These are phyloP conservation scores for Sipha maydis DNA, from an alignment of 2,888 invertebrate genomes.

Conservation along the genomic window DNA sequence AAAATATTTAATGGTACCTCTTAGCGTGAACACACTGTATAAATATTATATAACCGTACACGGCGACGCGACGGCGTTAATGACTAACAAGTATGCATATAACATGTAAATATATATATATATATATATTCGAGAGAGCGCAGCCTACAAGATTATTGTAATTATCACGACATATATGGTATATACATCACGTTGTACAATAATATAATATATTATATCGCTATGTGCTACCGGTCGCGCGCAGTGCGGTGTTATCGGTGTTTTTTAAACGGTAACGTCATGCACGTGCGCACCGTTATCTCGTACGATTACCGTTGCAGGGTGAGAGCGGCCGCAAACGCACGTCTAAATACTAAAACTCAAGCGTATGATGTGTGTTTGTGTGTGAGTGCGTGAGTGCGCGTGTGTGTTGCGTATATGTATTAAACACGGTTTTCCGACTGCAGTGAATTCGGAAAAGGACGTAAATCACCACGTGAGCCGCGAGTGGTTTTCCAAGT, in stretches of 20 bases:
- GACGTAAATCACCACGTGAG: conserved; percentile 47
- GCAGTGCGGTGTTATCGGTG: not conserved
- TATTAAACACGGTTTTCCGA: conserved; percentile 31
- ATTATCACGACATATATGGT: not conserved
- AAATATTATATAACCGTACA: no score
- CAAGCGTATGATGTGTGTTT: not conserved
- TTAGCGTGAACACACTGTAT: no score
- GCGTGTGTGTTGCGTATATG: not conserved
- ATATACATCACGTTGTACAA: not conserved
- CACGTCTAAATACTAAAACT: not conserved
- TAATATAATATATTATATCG: not conserved
- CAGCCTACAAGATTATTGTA: not conserved
- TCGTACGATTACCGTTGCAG: not conserved
- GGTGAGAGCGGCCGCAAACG: not conserved
- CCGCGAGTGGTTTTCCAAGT: conserved; percentile 39
- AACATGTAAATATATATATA: no score
- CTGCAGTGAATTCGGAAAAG: conserved; percentile 27
- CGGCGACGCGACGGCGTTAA: no score
- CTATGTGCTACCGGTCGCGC: not conserved
- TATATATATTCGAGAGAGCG: not conserved
- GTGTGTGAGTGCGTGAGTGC: not conserved
- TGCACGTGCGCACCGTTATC: not conserved
- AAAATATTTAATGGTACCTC: no score
- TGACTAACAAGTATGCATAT: no score
- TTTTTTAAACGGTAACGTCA: not conserved